Percentiles rank a stretch among this genome's conserved stretches.
These are phyloP conservation scores for Ptychobarbus kaznakovi DNA, from an alignment of 2,797 vertebrate species.

Conservation along the genomic window DNA sequence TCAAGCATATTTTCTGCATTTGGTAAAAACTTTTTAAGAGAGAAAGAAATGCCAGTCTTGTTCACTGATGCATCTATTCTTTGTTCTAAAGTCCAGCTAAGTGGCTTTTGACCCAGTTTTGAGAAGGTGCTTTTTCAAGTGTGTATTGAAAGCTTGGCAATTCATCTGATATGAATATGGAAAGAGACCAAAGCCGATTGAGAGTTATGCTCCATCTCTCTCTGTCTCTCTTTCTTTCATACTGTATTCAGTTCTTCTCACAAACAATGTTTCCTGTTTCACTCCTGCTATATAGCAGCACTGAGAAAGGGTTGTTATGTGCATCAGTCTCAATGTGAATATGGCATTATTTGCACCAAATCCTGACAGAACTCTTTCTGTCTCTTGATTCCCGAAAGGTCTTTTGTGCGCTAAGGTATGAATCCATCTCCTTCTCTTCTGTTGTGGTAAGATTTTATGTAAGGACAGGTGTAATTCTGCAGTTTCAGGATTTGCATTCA, in stretches of 20 bases:
- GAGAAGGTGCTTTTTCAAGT: slow-evolving; percentile 53
- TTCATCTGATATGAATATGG: slow-evolving; percentile 55
- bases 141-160: slow-evolving; percentile 27
- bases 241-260: not conserved
- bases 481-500: not conserved
- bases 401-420: not conserved
- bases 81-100: slow-evolving; percentile 57
- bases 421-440: not conserved
- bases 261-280: not conserved
- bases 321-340: not conserved
- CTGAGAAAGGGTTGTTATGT: not conserved
- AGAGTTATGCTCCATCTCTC: slow-evolving; percentile 25
- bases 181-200: slow-evolving; percentile 43
- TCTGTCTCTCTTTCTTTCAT: not conserved
- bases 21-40: slow-evolving; percentile 53
- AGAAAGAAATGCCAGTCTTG: slow-evolving; percentile 40
- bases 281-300: slow-evolving; percentile 6
- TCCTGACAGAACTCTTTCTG: not conserved
- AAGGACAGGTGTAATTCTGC: not conserved
- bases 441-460: not conserved
- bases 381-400: not conserved
- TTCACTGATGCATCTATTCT: slow-evolving; percentile 53
- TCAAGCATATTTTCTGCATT: slow-evolving; percentile 64
- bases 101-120: slow-evolving; percentile 65
- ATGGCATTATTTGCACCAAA: slow-evolving; percentile 6